A percentile compares a stretch with the other conserved stretches of the same genome.
Conservation (phyloP, 2,113 vertebrate species). For the Otolemur garnettii region DNA sequence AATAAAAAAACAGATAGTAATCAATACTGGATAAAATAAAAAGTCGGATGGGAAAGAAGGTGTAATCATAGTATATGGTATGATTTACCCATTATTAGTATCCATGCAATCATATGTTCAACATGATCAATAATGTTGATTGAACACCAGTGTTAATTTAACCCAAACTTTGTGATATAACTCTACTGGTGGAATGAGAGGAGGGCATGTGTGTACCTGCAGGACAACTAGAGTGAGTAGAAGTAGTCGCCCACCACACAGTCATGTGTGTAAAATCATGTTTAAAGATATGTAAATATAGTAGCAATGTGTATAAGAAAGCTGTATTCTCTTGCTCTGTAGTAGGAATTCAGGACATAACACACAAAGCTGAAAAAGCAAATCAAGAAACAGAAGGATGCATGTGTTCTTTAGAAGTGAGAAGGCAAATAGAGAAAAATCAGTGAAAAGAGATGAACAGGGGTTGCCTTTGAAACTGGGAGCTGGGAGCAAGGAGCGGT, state of each 20-base stretch:
- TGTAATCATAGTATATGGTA: conserved; percentile 19
- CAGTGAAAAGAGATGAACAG: conserved; percentile 20
- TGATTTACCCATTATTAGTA: conserved; percentile 40
- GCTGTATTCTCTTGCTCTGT: neutral
- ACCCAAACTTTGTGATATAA: neutral
- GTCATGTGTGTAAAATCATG: neutral
- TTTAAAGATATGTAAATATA: neutral
- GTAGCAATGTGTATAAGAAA: neutral
- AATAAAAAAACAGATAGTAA: neutral
- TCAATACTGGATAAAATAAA: conserved; percentile 30
- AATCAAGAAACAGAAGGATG: neutral
- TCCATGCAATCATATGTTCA: neutral
- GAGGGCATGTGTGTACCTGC: neutral
- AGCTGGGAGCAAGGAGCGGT: neutral
- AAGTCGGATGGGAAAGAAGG: conserved; percentile 39
- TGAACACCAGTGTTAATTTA: conserved; percentile 24
- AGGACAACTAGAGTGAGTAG: neutral
- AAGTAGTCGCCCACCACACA: neutral
- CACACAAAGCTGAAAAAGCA: neutral
- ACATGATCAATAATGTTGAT: neutral
- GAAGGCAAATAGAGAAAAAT: neutral
- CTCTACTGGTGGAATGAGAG: neutral
- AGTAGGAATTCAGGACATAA: conserved; percentile 22
- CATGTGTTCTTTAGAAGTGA: conserved; percentile 53
- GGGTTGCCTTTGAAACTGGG: neutral